Conservation (phyloP, 2,797 vertebrate genomes). For the Chiroxiphia lanceolata region DNA sequence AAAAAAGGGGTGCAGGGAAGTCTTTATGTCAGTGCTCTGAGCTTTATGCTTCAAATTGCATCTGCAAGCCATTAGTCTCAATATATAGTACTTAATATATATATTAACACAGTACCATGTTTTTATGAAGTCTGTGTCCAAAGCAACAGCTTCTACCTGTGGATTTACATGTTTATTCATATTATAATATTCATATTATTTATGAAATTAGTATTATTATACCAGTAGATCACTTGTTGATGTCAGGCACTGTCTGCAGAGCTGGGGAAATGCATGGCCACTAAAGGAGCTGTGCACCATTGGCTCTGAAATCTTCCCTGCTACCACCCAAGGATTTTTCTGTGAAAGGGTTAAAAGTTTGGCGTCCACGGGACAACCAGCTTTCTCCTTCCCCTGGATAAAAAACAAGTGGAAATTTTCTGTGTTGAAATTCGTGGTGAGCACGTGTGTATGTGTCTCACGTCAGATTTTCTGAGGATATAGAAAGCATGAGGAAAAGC, state of each 20-base stretch:
- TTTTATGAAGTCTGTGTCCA: neutral
- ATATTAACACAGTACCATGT: neutral
- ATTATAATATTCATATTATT: neutral
- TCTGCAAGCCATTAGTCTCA: neutral
- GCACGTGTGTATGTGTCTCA: neutral
- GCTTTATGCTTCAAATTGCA: neutral
- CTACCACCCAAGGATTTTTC: neutral
- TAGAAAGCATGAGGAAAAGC: neutral
- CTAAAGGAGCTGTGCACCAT: neutral
- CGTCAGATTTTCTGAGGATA: neutral
- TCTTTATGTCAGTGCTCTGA: neutral
- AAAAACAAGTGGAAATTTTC: neutral
- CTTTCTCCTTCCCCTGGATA: neutral
- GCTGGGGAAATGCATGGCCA: neutral
- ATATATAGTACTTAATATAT: neutral
- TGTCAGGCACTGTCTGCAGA: neutral
- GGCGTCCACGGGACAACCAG: rapidly evolving
- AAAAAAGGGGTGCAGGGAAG: neutral
- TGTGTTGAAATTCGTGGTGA: neutral
- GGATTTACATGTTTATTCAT: neutral
- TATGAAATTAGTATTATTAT: neutral
- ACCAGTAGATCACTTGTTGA: neutral
- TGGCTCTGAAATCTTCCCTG: neutral
- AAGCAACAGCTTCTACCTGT: neutral
- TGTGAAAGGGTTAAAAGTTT: neutral